Evolutionary conservation across 2,113 vertebrate species (phyloP).

Genomic region (Tyto alba): DNA sequence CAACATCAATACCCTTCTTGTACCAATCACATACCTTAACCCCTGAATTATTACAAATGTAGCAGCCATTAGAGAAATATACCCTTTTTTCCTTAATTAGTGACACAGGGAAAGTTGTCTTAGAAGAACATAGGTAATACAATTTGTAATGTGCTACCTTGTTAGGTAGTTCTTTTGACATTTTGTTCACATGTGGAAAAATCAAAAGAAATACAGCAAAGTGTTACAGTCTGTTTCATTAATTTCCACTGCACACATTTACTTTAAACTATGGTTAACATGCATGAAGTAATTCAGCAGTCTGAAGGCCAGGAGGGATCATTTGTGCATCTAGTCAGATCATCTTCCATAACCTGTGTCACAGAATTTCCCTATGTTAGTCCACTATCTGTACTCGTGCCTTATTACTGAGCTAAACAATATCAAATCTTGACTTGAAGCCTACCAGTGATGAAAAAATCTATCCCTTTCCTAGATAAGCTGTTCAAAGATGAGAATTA

Average conservation of each 20-base stretch:
- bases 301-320: conserved; percentile 37
- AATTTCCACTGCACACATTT: conserved; percentile 20
- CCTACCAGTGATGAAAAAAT: neutral
- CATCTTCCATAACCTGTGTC: neutral
- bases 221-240: neutral
- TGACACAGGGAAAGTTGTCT: neutral
- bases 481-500: neutral
- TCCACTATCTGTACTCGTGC: neutral
- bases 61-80: neutral
- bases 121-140: neutral
- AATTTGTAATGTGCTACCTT: neutral
- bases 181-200: neutral
- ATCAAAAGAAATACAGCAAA: neutral
- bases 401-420: neutral
- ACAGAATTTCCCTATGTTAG: neutral
- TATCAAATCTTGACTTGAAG: neutral
- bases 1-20: neutral
- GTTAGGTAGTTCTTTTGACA: neutral
- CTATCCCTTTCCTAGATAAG: neutral
- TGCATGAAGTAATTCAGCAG: conserved; percentile 23
- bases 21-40: neutral
- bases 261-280: conserved; percentile 25
- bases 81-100: neutral
- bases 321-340: conserved; percentile 19
- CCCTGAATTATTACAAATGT: neutral